phyloP scores from a whole-genome alignment of 1,140 invertebrate genomes.

The Listronotus bonariensis region DNA sequence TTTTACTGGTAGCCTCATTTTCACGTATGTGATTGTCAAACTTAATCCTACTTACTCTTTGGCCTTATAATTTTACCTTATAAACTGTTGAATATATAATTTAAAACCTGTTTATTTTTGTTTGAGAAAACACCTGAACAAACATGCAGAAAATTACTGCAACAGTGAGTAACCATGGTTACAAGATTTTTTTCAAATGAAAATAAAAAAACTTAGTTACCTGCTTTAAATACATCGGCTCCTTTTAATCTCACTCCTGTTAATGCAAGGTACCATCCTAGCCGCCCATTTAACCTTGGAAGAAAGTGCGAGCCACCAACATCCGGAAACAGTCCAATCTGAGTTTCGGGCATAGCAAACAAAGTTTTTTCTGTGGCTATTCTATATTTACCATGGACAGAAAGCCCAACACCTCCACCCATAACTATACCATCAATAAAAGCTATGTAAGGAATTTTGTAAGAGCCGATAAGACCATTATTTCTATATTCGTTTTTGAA shows the following conservation, averaged over 20 bases:
- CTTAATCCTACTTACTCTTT: no score
- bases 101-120: no score
- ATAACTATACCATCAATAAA: conserved; percentile 97
- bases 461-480: conserved; percentile 88
- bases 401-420: conserved; percentile 98
- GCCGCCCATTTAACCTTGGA: conserved; percentile 79
- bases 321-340: conserved; percentile 94
- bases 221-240: conserved; percentile 84
- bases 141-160: no score
- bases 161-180: no score
- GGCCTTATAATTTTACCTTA: no score
- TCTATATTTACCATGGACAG: conserved; percentile 90
- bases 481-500: conserved; percentile 91
- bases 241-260: conserved; percentile 87
- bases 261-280: conserved; percentile 92
- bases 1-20: no score
- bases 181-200: no score
- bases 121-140: no score
- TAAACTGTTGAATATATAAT: no score
- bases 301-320: conserved; percentile 94
- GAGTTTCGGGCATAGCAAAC: conserved; percentile 99
- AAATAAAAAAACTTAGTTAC: conserved; percentile 50
- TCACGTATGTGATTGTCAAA: no score
- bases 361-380: conserved; percentile 94
- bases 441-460: conserved; percentile 90